A percentile compares a stretch with the other conserved stretches of the same genome.
Evolutionary conservation across 2,113 vertebrate species (phyloP).

Genomic region (Carassius gibelio): DNA sequence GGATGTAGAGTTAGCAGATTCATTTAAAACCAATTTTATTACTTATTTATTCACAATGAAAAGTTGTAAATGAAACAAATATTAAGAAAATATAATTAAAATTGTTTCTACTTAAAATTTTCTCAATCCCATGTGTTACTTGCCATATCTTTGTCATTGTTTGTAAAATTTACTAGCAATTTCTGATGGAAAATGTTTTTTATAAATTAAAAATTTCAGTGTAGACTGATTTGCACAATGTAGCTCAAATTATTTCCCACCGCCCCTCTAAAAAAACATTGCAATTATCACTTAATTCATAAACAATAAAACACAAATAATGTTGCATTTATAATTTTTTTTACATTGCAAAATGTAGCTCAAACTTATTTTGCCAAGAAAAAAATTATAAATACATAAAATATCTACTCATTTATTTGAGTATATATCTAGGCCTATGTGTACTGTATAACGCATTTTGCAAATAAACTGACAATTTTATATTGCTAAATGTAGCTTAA

Average conservation of each 20-base stretch:
- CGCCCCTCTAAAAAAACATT: neutral
- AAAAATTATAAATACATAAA: too few relatives aligned
- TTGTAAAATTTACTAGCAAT: neutral
- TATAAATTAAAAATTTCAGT: too few relatives aligned
- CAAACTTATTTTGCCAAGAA: neutral
- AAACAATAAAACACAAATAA: neutral
- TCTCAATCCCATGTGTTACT: neutral
- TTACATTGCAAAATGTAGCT: neutral
- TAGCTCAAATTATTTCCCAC: neutral
- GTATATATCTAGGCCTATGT: too few relatives aligned
- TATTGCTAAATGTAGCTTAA: neutral
- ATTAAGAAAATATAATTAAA: neutral
- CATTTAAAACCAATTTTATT: neutral
- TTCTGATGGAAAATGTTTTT: neutral
- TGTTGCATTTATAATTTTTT: too few relatives aligned
- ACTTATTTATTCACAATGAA: too few relatives aligned
- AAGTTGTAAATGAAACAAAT: neutral
- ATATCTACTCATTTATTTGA: too few relatives aligned
- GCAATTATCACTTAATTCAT: neutral
- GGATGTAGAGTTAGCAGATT: neutral
- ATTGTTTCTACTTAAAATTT: too few relatives aligned
- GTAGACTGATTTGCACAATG: neutral
- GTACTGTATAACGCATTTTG: neutral
- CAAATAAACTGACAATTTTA: neutral
- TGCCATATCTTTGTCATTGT: neutral